These are phyloP conservation scores for Zosterops lateralis DNA, from an alignment of 2,113 vertebrate genomes.

Conservation along the genomic window DNA sequence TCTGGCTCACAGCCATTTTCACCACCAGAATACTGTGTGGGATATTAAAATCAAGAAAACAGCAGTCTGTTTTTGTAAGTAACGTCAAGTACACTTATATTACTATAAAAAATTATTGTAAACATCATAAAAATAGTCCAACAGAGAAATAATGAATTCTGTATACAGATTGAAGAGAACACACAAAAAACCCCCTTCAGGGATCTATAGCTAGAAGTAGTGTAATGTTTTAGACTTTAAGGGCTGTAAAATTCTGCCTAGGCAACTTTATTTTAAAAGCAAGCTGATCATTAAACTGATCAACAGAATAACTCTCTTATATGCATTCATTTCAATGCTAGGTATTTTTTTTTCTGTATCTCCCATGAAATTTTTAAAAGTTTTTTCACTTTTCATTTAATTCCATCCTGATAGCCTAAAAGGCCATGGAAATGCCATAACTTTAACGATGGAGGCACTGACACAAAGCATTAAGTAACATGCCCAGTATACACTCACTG, in stretches of 20 bases:
- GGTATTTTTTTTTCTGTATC: not conserved
- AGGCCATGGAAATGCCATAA: not conserved
- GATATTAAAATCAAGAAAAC: not conserved
- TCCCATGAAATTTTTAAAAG: not conserved
- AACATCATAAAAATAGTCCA: not conserved
- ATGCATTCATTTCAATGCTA: not conserved
- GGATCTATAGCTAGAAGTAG: not conserved
- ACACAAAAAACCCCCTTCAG: fast-evolving
- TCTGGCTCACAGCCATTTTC: not conserved
- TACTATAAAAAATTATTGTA: not conserved
- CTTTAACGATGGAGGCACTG: not conserved
- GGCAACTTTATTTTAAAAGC: not conserved
- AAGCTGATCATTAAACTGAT: not conserved
- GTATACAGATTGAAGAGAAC: not conserved
- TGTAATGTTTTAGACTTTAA: not conserved
- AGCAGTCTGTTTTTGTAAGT: not conserved
- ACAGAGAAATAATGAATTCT: not conserved
- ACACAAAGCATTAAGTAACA: not conserved
- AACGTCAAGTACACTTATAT: not conserved
- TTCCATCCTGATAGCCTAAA: not conserved
- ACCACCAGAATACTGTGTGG: not conserved
- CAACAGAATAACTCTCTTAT: not conserved
- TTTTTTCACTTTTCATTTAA: not conserved
- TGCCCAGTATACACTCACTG: not conserved
- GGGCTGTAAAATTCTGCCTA: not conserved